phyloP scores from a whole-genome alignment of 2,797 vertebrate genomes.

The Malacoraja senta region DNA sequence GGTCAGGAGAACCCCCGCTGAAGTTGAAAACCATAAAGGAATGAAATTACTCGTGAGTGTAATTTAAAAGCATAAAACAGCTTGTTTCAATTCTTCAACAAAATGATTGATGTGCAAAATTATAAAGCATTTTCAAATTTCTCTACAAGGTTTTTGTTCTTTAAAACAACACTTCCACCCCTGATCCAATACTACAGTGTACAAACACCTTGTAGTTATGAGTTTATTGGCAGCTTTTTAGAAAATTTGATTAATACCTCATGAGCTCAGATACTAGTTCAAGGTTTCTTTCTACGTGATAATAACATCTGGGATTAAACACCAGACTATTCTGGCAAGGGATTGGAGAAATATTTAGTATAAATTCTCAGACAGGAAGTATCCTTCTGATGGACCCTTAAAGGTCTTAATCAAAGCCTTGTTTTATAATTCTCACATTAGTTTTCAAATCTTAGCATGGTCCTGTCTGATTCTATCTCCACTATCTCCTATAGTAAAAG shows the following conservation, averaged over 20 bases:
- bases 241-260: neutral
- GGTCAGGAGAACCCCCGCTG: neutral
- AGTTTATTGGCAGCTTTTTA: neutral
- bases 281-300: neutral
- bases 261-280: neutral
- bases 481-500: too few species aligned
- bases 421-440: too few species aligned
- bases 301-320: neutral
- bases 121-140: neutral
- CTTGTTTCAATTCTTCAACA: neutral
- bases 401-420: too few species aligned
- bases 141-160: neutral
- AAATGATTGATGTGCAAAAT: neutral
- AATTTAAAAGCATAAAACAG: neutral
- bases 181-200: neutral
- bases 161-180: neutral
- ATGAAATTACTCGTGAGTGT: neutral
- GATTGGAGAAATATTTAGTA: neutral
- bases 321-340: neutral
- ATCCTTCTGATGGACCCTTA: neutral
- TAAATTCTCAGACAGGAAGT: too few species aligned
- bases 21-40: neutral
- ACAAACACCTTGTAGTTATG: neutral
- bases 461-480: too few species aligned
- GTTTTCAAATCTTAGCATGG: too few species aligned